Conservation (phyloP, 2,797 vertebrate species). For the Coreius guichenoti region DNA sequence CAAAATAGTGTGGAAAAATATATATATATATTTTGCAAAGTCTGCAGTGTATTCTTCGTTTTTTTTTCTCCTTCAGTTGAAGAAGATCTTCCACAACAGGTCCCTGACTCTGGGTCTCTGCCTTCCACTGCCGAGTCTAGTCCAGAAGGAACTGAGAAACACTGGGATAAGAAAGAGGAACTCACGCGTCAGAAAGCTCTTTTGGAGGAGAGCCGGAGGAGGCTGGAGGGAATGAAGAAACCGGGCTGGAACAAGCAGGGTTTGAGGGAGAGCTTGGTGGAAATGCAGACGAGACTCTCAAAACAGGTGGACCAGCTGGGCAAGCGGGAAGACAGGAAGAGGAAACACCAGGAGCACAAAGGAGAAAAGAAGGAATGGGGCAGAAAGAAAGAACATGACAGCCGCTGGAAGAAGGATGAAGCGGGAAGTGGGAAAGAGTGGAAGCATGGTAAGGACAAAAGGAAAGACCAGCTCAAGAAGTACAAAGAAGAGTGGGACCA, state of each 20-base stretch:
- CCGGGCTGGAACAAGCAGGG: slow-evolving; percentile 64
- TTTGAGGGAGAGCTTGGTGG: slow-evolving; percentile 73
- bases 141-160: slow-evolving; percentile 59
- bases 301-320: slow-evolving; percentile 75
- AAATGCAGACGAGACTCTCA: slow-evolving; percentile 75
- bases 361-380: slow-evolving; percentile 70
- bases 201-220: slow-evolving; percentile 74
- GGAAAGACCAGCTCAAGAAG: slow-evolving; percentile 71
- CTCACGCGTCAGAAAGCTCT: slow-evolving; percentile 75
- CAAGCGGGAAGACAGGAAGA: slow-evolving; percentile 67
- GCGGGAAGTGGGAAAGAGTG: slow-evolving; percentile 54
- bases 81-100: slow-evolving; percentile 52
- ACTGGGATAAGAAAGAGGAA: slow-evolving; percentile 60
- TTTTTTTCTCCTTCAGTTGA: slow-evolving; percentile 56
- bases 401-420: slow-evolving; percentile 62
- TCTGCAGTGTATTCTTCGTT: slow-evolving; percentile 51
- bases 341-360: slow-evolving; percentile 63
- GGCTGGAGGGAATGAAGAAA: slow-evolving; percentile 75
- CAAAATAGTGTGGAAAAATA: not conserved
- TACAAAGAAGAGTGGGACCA: slow-evolving; percentile 78
- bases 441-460: slow-evolving; percentile 67
- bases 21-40: too few species aligned
- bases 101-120: slow-evolving; percentile 44
- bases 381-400: slow-evolving; percentile 73
- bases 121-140: slow-evolving; percentile 56